A percentile compares a stretch with the other conserved stretches of the same genome.
phyloP scores from a whole-genome alignment of 2,113 vertebrate species.

The Pseudorectes ferrugineus region DNA sequence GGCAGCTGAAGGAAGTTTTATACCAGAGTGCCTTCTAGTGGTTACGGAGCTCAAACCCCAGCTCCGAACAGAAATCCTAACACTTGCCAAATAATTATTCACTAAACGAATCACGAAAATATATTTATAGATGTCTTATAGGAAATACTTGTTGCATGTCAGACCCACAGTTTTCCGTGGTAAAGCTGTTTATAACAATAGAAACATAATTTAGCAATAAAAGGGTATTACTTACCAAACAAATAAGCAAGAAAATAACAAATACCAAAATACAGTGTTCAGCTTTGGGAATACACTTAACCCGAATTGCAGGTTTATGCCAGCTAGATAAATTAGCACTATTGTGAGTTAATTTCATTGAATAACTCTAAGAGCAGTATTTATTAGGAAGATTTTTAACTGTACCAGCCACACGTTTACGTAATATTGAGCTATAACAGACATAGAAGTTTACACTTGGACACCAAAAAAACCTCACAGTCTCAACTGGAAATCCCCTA shows the following conservation, averaged over 20 bases:
- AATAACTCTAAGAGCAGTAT: not conserved
- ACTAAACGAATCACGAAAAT: not conserved
- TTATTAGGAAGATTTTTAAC: not conserved
- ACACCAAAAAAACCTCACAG: not conserved
- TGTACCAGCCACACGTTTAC: not conserved
- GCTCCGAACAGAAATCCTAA: not conserved
- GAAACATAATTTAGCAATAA: not conserved
- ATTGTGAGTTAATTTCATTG: not conserved
- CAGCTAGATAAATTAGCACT: not conserved
- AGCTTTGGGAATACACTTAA: not conserved
- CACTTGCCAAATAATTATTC: not conserved
- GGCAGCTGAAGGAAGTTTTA: not conserved
- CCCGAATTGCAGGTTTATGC: not conserved
- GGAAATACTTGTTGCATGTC: not conserved
- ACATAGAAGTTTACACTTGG: not conserved
- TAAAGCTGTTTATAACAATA: not conserved
- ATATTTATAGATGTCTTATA: not conserved
- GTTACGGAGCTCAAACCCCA: not conserved
- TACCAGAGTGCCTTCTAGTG: constrained; percentile 69
- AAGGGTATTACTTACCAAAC: not conserved
- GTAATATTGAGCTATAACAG: not conserved
- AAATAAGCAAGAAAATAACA: not conserved
- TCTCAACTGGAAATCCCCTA: not conserved
- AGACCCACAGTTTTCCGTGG: not conserved
- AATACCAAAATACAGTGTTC: not conserved